phyloP scores from a whole-genome alignment of 2,113 vertebrate genomes.

The Rhynchopsitta pachyrhyncha region DNA sequence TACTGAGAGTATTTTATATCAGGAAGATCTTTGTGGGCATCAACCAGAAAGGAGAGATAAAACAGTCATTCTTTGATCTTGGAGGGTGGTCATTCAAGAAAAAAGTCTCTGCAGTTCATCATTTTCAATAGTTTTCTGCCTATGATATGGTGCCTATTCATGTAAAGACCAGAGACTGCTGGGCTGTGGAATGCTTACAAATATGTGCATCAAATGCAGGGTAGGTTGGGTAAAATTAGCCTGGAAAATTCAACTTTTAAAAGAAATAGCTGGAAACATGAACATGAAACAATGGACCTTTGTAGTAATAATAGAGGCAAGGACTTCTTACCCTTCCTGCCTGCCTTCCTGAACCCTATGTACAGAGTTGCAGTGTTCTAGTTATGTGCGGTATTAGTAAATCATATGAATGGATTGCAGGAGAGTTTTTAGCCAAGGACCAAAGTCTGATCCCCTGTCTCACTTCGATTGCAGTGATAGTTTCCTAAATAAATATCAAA shows the following conservation, averaged over 20 bases:
- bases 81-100: neutral
- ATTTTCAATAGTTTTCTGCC: neutral
- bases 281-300: neutral
- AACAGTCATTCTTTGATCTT: slow-evolving; percentile 22
- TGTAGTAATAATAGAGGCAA: neutral
- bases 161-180: neutral
- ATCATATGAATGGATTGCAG: neutral
- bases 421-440: neutral
- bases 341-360: neutral
- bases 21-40: neutral
- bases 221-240: neutral
- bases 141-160: neutral
- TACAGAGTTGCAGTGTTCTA: neutral
- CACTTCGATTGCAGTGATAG: neutral
- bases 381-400: neutral
- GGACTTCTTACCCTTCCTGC: neutral
- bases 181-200: neutral
- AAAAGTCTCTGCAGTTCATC: neutral
- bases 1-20: neutral
- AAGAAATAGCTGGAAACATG: neutral
- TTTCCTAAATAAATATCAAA: neutral
- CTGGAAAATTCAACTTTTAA: neutral
- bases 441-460: neutral
- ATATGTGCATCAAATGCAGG: neutral
- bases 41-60: neutral